Percentiles rank a stretch among this genome's conserved stretches.
Conservation (phyloP, 2,888 invertebrate genomes). For the Cabera pusaria region DNA sequence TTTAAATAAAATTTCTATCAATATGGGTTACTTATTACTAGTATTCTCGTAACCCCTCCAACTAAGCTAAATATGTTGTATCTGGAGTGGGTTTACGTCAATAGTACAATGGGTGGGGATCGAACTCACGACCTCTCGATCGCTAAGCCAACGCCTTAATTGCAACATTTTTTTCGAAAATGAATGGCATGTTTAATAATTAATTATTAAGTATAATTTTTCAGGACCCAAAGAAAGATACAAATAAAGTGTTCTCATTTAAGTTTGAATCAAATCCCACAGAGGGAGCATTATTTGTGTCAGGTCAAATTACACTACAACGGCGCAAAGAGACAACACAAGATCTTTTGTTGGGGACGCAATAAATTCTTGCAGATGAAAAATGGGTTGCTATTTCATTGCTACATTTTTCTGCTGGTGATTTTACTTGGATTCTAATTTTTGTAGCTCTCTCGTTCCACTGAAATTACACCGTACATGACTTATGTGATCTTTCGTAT, state of each 20-base stretch:
- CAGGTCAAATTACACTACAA: constrained; percentile 17
- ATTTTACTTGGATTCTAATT: constrained; percentile 5
- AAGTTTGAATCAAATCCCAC: constrained; percentile 4
- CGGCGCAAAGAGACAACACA: constrained; percentile 5
- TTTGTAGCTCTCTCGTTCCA: background rate
- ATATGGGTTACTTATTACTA: too few relatives aligned
- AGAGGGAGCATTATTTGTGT: constrained; percentile 14
- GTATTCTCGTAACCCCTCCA: too few relatives aligned
- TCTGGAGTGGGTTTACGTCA: too few relatives aligned
- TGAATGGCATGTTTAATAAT: too few relatives aligned
- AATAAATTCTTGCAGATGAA: constrained; percentile 19
- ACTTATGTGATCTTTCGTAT: too few relatives aligned
- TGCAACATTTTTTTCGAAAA: too few relatives aligned
- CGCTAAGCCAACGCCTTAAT: too few relatives aligned
- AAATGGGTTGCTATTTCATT: constrained; percentile 16
- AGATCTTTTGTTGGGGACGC: constrained; percentile 14
- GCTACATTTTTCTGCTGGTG: constrained; percentile 7
- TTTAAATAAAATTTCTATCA: too few relatives aligned
- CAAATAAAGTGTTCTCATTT: constrained; percentile 6
- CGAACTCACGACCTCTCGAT: too few relatives aligned
- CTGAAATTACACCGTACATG: too few relatives aligned
- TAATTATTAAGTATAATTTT: constrained; percentile 5
- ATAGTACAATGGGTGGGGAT: too few relatives aligned
- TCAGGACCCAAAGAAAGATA: background rate
- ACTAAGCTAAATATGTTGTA: too few relatives aligned